Conservation (phyloP, 1,140 invertebrate genomes). For the Rhopalosiphum maidis region DNA sequence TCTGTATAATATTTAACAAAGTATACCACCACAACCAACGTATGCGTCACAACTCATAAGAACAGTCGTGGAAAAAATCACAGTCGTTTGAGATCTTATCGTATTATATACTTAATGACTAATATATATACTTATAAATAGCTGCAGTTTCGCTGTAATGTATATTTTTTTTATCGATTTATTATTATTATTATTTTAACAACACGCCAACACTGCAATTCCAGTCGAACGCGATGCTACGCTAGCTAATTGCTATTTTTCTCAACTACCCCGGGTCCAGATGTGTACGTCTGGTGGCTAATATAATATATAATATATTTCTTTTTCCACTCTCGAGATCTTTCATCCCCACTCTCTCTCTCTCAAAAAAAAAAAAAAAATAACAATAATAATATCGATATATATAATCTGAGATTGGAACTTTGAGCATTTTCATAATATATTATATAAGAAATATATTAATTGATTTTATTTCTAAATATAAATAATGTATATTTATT, state of each 20-base stretch:
- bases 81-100: slow-evolving; percentile 1
- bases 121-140: slow-evolving; percentile 11
- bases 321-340: background rate
- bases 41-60: background rate
- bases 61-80: background rate
- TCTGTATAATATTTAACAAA: background rate
- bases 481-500: too few species aligned
- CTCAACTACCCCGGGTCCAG: background rate
- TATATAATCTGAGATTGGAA: background rate
- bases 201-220: background rate
- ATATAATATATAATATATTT: background rate
- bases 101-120: background rate
- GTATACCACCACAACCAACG: background rate
- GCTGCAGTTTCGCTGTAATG: background rate
- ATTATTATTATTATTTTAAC: background rate
- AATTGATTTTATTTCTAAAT: too few species aligned
- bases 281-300: background rate
- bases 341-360: too few species aligned
- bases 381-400: too few species aligned
- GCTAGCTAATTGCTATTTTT: background rate
- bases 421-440: background rate
- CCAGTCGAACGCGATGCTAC: too few species aligned
- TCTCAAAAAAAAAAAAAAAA: background rate
- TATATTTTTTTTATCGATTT: background rate
- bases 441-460: too few species aligned